A percentile compares a stretch with the other conserved stretches of the same genome.
Evolutionary conservation across 2,888 invertebrate genomes (phyloP).

Genomic region (Cartodere bifasciata): DNA sequence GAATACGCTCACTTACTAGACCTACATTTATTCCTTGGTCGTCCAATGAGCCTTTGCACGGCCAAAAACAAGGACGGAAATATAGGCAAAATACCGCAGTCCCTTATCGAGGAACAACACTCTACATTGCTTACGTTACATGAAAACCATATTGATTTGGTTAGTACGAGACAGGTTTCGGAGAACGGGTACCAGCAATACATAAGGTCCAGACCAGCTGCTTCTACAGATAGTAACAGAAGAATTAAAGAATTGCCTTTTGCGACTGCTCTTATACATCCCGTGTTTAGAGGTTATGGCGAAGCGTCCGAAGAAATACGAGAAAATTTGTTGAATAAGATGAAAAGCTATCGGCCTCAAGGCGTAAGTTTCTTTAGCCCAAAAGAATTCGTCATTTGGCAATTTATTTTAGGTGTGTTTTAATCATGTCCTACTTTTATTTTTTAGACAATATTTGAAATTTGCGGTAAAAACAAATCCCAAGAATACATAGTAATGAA

Average conservation of each 20-base stretch:
- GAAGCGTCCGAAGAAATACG: constrained; percentile 30
- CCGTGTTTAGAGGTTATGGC: constrained; percentile 38
- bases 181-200: constrained; percentile 89
- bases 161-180: constrained; percentile 58
- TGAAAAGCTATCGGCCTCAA: constrained; percentile 65
- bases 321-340: constrained; percentile 44
- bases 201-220: constrained; percentile 70
- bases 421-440: constrained; percentile 7
- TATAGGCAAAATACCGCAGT: constrained; percentile 72
- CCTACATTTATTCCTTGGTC: constrained; percentile 84
- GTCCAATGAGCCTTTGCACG: constrained; percentile 48
- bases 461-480: constrained; percentile 69
- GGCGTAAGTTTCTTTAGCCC: constrained; percentile 41
- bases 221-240: constrained; percentile 80
- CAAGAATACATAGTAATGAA: constrained; percentile 77
- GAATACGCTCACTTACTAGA: constrained; percentile 91
- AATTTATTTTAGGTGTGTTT: background rate
- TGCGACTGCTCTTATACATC: constrained; percentile 48
- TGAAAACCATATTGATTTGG: constrained; percentile 60
- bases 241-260: constrained; percentile 62
- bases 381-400: constrained; percentile 2
- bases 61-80: constrained; percentile 40
- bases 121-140: constrained; percentile 64
- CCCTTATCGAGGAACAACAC: constrained; percentile 70
- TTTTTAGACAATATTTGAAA: constrained; percentile 84